Conservation (phyloP, 2,113 vertebrate species). For the Hucho hucho region DNA sequence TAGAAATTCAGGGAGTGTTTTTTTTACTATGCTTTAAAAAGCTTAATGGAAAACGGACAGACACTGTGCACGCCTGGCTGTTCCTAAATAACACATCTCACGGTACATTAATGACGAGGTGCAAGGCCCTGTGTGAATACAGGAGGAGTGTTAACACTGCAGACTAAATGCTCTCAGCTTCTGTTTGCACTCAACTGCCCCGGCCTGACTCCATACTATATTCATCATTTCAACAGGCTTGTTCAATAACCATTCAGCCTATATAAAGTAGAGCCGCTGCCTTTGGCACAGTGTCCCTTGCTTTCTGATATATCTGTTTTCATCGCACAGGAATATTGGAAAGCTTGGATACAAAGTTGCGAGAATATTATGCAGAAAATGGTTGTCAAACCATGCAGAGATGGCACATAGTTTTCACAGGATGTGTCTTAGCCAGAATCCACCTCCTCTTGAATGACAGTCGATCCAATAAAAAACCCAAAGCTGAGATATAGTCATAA, state of each 20-base stretch:
- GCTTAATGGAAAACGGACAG: slow-evolving; percentile 29
- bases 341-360: no score
- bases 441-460: no score
- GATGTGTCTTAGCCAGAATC: no score
- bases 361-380: no score
- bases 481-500: no score
- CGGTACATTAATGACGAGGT: slow-evolving; percentile 19
- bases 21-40: slow-evolving; percentile 20
- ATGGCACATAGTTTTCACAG: no score
- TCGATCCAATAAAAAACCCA: no score
- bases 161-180: not conserved
- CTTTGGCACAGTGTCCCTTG: not conserved
- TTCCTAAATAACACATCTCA: slow-evolving; percentile 28
- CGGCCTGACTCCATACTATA: not conserved
- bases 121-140: not conserved
- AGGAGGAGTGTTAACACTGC: not conserved
- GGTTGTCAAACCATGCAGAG: no score
- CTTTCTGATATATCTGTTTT: not conserved
- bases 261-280: not conserved
- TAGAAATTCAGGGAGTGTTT: not conserved
- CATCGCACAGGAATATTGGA: no score
- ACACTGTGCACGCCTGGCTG: not conserved
- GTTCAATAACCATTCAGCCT: not conserved
- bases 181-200: not conserved
- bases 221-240: not conserved